Percentiles rank a stretch among this genome's conserved stretches.
Evolutionary conservation across 2,113 vertebrate species (phyloP).

Genomic region (Acanthochromis polyacanthus): DNA sequence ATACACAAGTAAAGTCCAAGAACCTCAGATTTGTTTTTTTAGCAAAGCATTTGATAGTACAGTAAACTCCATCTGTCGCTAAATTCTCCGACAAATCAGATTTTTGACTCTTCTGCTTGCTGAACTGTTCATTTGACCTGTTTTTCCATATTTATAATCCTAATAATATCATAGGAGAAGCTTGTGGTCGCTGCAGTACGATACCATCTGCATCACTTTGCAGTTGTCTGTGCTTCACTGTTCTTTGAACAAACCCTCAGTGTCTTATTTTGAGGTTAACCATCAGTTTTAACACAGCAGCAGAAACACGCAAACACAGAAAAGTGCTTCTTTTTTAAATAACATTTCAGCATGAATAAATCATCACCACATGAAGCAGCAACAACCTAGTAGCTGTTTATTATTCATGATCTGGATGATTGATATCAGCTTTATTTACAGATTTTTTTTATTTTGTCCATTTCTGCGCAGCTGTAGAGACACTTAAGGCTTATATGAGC

Average conservation of each 20-base stretch:
- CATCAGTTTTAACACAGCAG: neutral
- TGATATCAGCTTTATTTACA: conserved; percentile 21
- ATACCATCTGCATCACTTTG: neutral
- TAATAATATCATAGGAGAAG: no score
- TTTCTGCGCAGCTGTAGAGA: no score
- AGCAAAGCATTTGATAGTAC: no score
- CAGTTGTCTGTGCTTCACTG: neutral
- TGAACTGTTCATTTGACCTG: no score
- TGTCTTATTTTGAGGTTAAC: neutral
- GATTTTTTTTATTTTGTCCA: neutral
- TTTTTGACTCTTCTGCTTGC: no score
- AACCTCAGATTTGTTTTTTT: no score
- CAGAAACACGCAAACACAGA: neutral
- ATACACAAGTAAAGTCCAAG: no score
- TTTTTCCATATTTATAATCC: no score
- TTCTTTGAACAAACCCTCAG: conserved; percentile 7
- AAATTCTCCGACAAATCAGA: no score
- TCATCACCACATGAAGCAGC: conserved; percentile 19
- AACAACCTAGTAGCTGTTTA: conserved; percentile 14
- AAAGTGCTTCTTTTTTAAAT: conserved; percentile 14
- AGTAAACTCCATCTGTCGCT: no score
- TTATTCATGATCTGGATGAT: conserved; percentile 39
- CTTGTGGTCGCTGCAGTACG: neutral
- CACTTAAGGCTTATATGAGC: no score
- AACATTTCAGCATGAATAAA: conserved; percentile 52